These are phyloP conservation scores for Chaetura pelagica DNA, from an alignment of 2,113 vertebrate species.

Conservation along the genomic window DNA sequence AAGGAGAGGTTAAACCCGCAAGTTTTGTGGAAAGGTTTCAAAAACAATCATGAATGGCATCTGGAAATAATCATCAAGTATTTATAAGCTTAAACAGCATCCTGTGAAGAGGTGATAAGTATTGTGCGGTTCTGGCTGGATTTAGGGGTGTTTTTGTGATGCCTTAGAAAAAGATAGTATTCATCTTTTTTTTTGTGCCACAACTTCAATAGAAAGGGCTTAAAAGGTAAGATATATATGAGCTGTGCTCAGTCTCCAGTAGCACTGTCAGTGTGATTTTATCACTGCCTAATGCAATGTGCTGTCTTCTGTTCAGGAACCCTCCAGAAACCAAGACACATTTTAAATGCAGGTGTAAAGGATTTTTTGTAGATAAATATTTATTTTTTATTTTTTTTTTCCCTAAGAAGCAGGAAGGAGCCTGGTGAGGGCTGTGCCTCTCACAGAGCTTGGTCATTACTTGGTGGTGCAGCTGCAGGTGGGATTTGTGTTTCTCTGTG, in stretches of 20 bases:
- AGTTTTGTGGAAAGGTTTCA: slow-evolving; percentile 58
- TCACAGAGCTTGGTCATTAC: neutral
- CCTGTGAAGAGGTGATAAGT: slow-evolving; percentile 38
- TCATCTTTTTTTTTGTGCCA: slow-evolving; percentile 70
- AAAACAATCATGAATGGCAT: slow-evolving; percentile 72
- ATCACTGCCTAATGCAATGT: slow-evolving; percentile 12
- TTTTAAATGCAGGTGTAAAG: neutral
- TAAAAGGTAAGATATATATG: slow-evolving; percentile 30
- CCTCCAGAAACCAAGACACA: neutral
- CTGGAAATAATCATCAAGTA: slow-evolving; percentile 57
- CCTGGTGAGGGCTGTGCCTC: neutral
- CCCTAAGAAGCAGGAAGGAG: neutral
- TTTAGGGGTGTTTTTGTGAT: slow-evolving; percentile 34
- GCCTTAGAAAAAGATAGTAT: slow-evolving; percentile 40
- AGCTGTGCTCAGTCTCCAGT: slow-evolving; percentile 21
- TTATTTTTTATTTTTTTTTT: no score
- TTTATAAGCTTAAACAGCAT: slow-evolving; percentile 66
- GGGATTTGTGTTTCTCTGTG: neutral
- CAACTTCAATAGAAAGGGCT: slow-evolving; percentile 6
- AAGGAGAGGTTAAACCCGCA: slow-evolving; percentile 60
- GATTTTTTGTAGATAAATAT: neutral
- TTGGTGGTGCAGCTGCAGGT: neutral
- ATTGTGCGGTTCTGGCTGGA: slow-evolving; percentile 3
- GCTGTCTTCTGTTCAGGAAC: neutral
- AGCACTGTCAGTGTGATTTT: slow-evolving; percentile 21